A percentile compares a stretch with the other conserved stretches of the same genome.
phyloP scores from a whole-genome alignment of 2,888 invertebrate genomes.

The Scaeva pyrastri region DNA sequence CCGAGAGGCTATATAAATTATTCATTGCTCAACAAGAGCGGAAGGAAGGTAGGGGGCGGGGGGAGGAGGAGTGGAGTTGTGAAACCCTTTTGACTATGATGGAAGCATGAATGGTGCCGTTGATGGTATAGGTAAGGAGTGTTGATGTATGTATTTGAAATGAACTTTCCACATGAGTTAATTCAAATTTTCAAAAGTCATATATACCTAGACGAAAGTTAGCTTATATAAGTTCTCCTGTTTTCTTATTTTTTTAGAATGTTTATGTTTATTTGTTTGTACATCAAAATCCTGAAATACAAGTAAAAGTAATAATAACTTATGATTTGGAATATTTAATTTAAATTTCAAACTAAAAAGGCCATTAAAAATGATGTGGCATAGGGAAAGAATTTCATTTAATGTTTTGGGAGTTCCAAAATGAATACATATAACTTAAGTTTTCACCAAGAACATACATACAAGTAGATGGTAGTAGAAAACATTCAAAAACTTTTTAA shows the following conservation, averaged over 20 bases:
- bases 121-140: not conserved
- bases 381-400: not conserved
- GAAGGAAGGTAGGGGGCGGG: too few relatives aligned
- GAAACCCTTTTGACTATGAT: not conserved
- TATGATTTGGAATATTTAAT: not conserved
- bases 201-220: not conserved
- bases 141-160: not conserved
- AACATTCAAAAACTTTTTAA: not conserved
- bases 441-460: not conserved
- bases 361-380: not conserved
- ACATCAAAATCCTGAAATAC: not conserved
- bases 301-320: not conserved
- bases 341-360: not conserved
- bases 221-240: not conserved
- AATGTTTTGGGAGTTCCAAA: not conserved
- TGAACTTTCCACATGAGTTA: not conserved
- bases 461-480: not conserved
- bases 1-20: slow-evolving; percentile 31
- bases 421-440: not conserved
- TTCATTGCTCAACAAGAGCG: slow-evolving; percentile 34
- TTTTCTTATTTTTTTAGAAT: not conserved
- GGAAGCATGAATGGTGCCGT: not conserved
- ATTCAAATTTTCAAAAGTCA: slow-evolving; percentile 14
- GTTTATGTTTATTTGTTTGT: not conserved
- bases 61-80: not conserved